phyloP scores from a whole-genome alignment of 2,888 invertebrate species.

The Drosophila recens region DNA sequence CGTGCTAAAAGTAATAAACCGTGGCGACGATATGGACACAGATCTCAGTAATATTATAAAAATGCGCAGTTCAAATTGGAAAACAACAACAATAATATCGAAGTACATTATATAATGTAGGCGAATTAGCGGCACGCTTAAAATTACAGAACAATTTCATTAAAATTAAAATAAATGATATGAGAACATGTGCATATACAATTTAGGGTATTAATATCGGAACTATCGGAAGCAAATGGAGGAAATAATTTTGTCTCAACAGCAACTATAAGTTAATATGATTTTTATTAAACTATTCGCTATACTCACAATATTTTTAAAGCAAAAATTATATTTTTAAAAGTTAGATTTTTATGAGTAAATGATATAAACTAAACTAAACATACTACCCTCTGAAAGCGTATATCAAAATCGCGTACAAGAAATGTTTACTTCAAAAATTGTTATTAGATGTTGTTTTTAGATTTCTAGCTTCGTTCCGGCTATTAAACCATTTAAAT shows the following conservation, averaged over 20 bases:
- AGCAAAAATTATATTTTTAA: no score
- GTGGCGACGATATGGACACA: conserved; percentile 15
- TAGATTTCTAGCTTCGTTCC: conserved; percentile 58
- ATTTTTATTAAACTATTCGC: no score
- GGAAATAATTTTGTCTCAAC: no score
- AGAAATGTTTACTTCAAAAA: conserved; percentile 9
- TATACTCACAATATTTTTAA: no score
- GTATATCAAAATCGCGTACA: conserved; percentile 7
- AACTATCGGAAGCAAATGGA: not conserved
- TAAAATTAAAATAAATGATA: conserved; percentile 28
- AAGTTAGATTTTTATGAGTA: no score
- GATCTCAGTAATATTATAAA: conserved; percentile 8
- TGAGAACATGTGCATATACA: conserved; percentile 10
- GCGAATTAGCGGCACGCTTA: conserved; percentile 50
- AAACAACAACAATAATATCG: conserved; percentile 5
- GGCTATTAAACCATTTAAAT: conserved; percentile 63
- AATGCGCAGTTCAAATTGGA: conserved; percentile 43
- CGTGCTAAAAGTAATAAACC: conserved; percentile 60
- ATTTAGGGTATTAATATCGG: conserved; percentile 12
- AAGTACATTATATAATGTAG: conserved; percentile 8
- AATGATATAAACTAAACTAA: not conserved
- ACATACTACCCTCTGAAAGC: not conserved
- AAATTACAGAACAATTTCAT: conserved; percentile 20
- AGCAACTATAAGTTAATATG: no score
- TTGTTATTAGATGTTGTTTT: conserved; percentile 40